Conservation (phyloP, 2,797 vertebrate genomes). For the Parauchenoglanis punctatus region DNA sequence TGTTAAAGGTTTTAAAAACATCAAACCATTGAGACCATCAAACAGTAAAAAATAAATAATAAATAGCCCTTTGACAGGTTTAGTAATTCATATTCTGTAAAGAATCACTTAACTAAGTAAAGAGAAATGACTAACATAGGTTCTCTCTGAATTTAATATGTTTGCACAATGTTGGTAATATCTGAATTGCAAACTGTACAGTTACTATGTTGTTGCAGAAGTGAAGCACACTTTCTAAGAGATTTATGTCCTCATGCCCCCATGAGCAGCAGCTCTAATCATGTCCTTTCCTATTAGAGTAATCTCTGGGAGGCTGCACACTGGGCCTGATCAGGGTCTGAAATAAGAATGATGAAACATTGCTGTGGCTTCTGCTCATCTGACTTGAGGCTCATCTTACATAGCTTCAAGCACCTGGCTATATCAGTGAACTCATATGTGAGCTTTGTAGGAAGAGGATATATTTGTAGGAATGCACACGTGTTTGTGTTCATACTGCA, state of each 20-base stretch:
- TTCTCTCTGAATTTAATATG: background rate
- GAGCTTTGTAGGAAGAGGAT: conserved; percentile 3
- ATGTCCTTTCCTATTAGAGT: conserved; percentile 23
- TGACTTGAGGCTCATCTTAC: conserved; percentile 25
- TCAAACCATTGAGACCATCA: no score
- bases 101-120: no score
- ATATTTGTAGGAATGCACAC: conserved; percentile 38
- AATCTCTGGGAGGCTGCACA: conserved; percentile 32
- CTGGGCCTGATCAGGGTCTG: conserved; percentile 55
- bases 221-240: background rate
- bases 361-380: conserved; percentile 50
- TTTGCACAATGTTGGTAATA: background rate
- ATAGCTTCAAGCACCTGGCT: conserved; percentile 50
- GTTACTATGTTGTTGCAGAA: background rate
- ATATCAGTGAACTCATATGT: conserved; percentile 30
- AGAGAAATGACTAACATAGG: background rate
- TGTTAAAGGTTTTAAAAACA: no score
- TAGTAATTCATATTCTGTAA: background rate
- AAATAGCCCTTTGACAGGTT: background rate
- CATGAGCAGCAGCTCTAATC: conserved; percentile 24
- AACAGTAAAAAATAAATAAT: no score
- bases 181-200: background rate
- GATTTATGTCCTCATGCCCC: conserved; percentile 1
- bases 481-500: conserved; percentile 40
- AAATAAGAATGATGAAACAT: conserved; percentile 62